Base-by-base conservation (phyloP, 1,140 invertebrate genomes). In the Drosophila paulistorum region DNA sequence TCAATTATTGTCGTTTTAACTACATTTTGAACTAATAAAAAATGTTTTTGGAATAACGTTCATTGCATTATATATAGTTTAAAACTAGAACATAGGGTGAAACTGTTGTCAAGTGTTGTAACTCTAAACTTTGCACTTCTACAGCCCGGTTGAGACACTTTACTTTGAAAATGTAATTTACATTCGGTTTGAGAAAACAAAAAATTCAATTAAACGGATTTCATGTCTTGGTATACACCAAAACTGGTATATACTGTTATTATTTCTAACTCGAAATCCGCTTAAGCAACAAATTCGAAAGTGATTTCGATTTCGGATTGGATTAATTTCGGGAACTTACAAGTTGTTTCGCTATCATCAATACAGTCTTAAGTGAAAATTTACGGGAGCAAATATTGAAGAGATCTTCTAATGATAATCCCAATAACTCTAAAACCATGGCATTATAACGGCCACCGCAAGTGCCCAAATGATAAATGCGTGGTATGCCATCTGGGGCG, bases 361-460 rank as follows among this genome's bases (percentile, higher is more conserved):
- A 92, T 69, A 96, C 95, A 75, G 96, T 97, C 93, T 97, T 97
- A 66, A 97, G 92, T 72, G 94, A 94, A 93, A 97, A 97, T 92
- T 95, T 95, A 77, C 96, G 93, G 87, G 96, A 95, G 93, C 96
- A 97, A 74, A 96, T 91, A 78, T 93, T 96, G 93, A 97, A 97
- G 55, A 97, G 93, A 93, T 97, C 96, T 93, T 97, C 96, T 74
- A 97, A 93, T 84, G 95, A 96, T 70, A 96, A 95, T 65, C 96
- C 96, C 59, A 97, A 93, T 72, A 97, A 93, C 93, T 97, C 96
- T 93, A 97, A 94, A 60, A 94, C 94, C 90, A 94, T 90, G 66
- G 97, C 97, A 93, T 97, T 98, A 92, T 97, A 97, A 92, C 96
- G 95, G 65, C 93, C 93, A 72, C 96, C 96, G 92, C 96, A 97